A percentile compares a stretch with the other conserved stretches of the same genome.
Conservation (phyloP, 2,888 invertebrate species). For the Cephus runcator region DNA sequence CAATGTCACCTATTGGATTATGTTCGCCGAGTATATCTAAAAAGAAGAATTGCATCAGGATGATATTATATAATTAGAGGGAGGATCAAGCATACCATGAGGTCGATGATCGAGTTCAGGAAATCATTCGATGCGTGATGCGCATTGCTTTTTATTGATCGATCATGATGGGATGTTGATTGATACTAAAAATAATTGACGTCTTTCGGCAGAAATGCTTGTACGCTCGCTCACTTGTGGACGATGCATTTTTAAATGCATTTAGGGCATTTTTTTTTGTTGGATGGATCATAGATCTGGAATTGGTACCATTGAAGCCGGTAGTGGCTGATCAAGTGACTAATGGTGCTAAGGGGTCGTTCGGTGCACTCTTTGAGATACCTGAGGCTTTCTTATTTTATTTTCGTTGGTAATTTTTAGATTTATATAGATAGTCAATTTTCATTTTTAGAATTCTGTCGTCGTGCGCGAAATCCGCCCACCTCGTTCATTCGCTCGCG, state of each 20-base stretch:
- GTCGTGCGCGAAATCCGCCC: neutral
- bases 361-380: neutral
- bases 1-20: conserved; percentile 78
- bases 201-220: neutral
- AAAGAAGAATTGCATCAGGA: conserved; percentile 30
- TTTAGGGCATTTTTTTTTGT: neutral
- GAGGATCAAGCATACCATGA: neutral
- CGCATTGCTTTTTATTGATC: neutral
- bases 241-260: neutral
- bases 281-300: neutral
- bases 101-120: neutral
- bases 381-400: neutral
- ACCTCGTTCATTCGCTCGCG: neutral
- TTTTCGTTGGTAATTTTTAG: neutral
- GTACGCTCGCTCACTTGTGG: neutral
- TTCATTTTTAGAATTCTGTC: neutral
- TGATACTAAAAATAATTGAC: neutral
- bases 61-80: neutral
- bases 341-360: neutral
- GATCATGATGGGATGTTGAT: neutral
- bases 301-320: neutral
- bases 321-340: neutral
- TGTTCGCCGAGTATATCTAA: conserved; percentile 79
- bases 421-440: neutral
- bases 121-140: neutral